Conservation (phyloP, 2,888 invertebrate species). For the Hirtodrosophila confusa region DNA sequence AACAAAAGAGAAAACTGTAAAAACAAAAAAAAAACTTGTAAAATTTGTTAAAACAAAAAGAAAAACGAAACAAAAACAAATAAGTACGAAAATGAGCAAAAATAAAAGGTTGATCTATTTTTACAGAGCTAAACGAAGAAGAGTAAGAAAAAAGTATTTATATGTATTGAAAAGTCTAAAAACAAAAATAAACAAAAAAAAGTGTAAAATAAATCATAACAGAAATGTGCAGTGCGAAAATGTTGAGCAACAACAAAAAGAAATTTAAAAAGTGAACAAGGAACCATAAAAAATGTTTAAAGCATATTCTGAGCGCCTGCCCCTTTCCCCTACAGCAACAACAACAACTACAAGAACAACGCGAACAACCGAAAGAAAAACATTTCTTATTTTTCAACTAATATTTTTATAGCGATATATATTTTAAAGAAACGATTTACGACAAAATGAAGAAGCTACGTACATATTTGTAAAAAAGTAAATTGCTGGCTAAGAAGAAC, state of each 20-base stretch:
- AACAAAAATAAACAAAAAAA: slow-evolving; percentile 37
- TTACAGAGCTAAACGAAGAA: slow-evolving; percentile 71
- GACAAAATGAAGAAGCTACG: slow-evolving; percentile 15
- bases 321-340: slow-evolving; percentile 40
- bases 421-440: slow-evolving; percentile 58
- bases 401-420: slow-evolving; percentile 74
- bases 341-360: slow-evolving; percentile 27
- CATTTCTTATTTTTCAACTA: slow-evolving; percentile 76
- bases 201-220: slow-evolving; percentile 55
- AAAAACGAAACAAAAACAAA: slow-evolving; percentile 49
- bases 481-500: slow-evolving; percentile 26
- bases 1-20: slow-evolving; percentile 52
- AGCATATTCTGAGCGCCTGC: slow-evolving; percentile 60
- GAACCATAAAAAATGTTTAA: slow-evolving; percentile 70
- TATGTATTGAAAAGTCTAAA: slow-evolving; percentile 69
- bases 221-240: slow-evolving; percentile 43
- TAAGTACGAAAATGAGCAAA: slow-evolving; percentile 53
- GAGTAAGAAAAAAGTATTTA: slow-evolving; percentile 63
- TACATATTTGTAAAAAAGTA: slow-evolving; percentile 54
- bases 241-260: slow-evolving; percentile 54
- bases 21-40: slow-evolving; percentile 60
- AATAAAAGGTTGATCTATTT: slow-evolving; percentile 77
- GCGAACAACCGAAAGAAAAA: slow-evolving; percentile 32
- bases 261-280: slow-evolving; percentile 54
- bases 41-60: slow-evolving; percentile 65